Conservation (phyloP, 2,797 vertebrate species). For the Pantherophis alleghaniensis region DNA sequence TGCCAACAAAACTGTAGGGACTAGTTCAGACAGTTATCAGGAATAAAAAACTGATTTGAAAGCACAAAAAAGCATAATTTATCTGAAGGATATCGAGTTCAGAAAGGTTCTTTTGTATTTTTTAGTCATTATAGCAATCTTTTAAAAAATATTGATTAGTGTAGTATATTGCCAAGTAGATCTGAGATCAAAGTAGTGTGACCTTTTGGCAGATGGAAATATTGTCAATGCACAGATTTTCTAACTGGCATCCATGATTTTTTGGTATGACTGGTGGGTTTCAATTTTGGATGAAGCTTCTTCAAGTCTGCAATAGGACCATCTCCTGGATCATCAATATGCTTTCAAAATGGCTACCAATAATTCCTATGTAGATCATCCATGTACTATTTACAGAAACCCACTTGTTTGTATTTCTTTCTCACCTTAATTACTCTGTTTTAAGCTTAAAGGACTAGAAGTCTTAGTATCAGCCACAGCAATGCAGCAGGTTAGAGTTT, state of each 20-base stretch:
- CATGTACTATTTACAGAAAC: not conserved
- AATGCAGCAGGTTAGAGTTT: not conserved
- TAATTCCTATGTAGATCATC: not conserved
- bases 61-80: not conserved
- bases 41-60: not conserved
- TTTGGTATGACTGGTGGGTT: not conserved
- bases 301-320: not conserved
- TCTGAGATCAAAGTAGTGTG: not conserved
- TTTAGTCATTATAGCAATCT: not conserved
- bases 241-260: not conserved
- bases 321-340: not conserved
- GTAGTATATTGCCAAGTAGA: not conserved
- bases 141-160: not conserved
- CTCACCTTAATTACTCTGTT: not conserved
- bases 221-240: not conserved
- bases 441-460: conserved; percentile 13
- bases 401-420: conserved; percentile 8
- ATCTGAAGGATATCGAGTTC: not conserved
- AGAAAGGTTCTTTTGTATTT: not conserved
- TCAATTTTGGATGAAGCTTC: not conserved
- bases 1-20: not conserved
- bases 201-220: not conserved
- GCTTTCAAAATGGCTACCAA: not conserved
- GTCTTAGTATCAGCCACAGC: not conserved
- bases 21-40: not conserved